Evolutionary conservation across 2,113 vertebrate genomes (phyloP), one percentile per base, ranked within the genome.

Genomic region (Calypte anna): DNA sequence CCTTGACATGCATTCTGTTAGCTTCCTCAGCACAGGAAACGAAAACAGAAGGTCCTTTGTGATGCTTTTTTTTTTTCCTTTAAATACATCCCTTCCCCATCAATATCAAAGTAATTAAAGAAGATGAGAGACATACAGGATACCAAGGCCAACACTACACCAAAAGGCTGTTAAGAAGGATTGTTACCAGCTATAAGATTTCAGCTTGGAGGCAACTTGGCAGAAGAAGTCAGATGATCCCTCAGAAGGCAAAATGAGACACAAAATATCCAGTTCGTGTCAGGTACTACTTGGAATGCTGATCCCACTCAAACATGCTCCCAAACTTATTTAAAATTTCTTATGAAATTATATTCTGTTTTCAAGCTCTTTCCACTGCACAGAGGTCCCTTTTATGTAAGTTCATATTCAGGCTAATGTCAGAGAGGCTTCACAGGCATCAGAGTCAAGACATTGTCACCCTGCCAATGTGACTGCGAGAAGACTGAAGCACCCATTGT

Each of bases 271-370:
- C 38, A 64, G 0, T 64, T 89, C 54, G 82, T 91, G 5, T 55
- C 77, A 84, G 46, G 36, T 61, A 70, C 31, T 76, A 61, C 43
- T 93, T 63, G 48, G 46, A 93, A 95, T 59, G 51, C 55, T 74
- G 72, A 91, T 51, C 55, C 90, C 78, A 90, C 27, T 90, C 38
- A 77, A 93, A 91, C 20, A 88, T 17, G 20, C 17, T 59, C 12
- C 40, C 25, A 19, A 87, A 82, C 46, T 92, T 87, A 73, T 82
- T 78, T 91, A 70, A 82, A 68, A 80, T 80, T 75, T 94, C 70
- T 91, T 79, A 70, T 1, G 11, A 55, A 90, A 82, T 85, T 82
- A 68, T 38, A 69, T 23, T 61, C 66, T 85, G 7, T 87, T 94
- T 90, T 74, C 48, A 80, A 88, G 63, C 74, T 95, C 59, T 92